phyloP scores from a whole-genome alignment of 2,888 invertebrate species.

The Argyresthia albistria region DNA sequence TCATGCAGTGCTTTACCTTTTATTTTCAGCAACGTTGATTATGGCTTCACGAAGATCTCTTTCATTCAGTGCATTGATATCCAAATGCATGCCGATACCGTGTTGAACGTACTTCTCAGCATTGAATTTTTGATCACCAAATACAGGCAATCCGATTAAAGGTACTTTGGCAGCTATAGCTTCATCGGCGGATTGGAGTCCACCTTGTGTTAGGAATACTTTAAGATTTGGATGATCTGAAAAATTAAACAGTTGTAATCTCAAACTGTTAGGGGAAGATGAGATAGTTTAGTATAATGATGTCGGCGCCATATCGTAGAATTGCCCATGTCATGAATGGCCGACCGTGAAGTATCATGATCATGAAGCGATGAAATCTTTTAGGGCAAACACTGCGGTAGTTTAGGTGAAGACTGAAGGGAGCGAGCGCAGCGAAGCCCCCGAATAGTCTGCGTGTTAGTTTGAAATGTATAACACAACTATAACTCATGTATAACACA shows the following conservation, averaged over 20 bases:
- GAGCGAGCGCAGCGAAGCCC: no score
- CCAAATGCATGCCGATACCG: constrained; percentile 4
- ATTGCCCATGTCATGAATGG: no score
- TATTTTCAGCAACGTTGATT: background rate
- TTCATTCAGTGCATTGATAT: constrained; percentile 1
- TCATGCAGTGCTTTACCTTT: background rate
- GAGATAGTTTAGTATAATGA: no score
- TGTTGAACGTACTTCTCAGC: constrained; percentile 3
- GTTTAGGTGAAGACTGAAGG: no score
- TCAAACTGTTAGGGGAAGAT: background rate
- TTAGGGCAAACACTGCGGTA: no score
- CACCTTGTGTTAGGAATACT: constrained; percentile 7
- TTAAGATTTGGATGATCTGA: constrained; percentile 6
- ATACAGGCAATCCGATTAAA: background rate
- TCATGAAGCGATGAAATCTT: no score
- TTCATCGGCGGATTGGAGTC: constrained; percentile 5
- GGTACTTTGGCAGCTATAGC: constrained; percentile 6
- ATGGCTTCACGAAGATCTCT: constrained; percentile 1
- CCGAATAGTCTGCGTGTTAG: no score
- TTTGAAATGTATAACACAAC: no score
- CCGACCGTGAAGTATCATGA: no score
- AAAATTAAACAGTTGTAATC: background rate
- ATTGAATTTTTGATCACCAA: constrained; percentile 7
- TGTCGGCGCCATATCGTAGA: no score
- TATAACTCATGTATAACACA: no score